Evolutionary conservation across 2,888 invertebrate genomes (phyloP).

Genomic region (Baccha elongata): DNA sequence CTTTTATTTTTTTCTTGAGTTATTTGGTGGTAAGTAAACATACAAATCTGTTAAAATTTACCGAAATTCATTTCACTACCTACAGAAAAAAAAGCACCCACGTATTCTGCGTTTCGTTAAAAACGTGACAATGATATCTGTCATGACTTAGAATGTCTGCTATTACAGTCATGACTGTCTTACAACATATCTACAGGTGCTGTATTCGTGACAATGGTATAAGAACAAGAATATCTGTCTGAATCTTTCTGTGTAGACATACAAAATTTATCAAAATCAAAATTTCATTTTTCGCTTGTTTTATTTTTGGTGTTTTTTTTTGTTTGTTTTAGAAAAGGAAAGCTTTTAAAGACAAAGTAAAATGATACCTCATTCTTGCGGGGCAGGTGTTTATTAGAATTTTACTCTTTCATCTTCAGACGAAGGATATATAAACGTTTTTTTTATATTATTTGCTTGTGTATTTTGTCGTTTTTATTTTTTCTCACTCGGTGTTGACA

Average conservation of each 20-base stretch:
- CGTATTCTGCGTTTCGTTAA: too few species aligned
- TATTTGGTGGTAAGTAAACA: too few species aligned
- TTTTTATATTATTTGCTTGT: conserved; percentile 1
- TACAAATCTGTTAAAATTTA: too few species aligned
- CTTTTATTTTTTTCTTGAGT: too few species aligned
- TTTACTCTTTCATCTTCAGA: not conserved
- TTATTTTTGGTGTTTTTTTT: not conserved
- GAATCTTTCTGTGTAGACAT: not conserved
- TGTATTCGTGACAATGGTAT: conserved; percentile 33
- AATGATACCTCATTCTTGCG: conserved; percentile 39
- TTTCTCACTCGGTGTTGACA: conserved; percentile 28
- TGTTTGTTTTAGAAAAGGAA: not conserved
- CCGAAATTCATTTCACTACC: too few species aligned
- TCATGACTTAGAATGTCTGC: conserved; percentile 61
- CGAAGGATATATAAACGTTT: not conserved
- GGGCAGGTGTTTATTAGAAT: conserved; percentile 50
- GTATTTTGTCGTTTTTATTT: conserved; percentile 2
- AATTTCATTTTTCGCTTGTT: conserved; percentile 56
- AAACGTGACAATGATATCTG: conserved; percentile 38
- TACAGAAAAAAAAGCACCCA: too few species aligned
- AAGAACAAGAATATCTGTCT: conserved; percentile 16
- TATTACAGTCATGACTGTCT: conserved; percentile 42
- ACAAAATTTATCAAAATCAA: conserved; percentile 64
- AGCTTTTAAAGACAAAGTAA: conserved; percentile 37
- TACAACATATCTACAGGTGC: conserved; percentile 34